Conservation (phyloP, 2,113 vertebrate genomes). For the Rhinoptilus africanus region DNA sequence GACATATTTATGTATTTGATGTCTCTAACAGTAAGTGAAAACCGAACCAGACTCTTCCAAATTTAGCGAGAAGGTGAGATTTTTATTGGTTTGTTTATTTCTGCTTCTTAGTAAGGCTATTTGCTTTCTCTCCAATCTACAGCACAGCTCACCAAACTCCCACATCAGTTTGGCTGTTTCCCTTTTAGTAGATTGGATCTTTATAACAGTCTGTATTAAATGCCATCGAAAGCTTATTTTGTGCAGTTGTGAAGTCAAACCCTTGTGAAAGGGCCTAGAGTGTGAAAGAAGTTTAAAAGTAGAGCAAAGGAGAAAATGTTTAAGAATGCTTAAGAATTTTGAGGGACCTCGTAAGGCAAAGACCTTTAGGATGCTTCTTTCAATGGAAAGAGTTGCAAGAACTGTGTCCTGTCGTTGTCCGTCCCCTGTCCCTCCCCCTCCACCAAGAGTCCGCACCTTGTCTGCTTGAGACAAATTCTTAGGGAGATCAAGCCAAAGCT, state of each 20-base stretch:
- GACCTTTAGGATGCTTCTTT: not conserved
- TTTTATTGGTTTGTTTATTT: not conserved
- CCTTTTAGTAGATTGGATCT: not conserved
- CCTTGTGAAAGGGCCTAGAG: not conserved
- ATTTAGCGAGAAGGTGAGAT: not conserved
- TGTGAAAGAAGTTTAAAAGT: not conserved
- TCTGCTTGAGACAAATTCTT: not conserved
- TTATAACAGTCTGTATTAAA: not conserved
- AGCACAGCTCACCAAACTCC: not conserved
- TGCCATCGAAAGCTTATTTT: not conserved
- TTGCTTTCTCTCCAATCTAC: not conserved
- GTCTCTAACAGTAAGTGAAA: not conserved
- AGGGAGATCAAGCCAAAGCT: not conserved
- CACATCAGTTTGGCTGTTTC: not conserved
- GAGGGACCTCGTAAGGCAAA: not conserved
- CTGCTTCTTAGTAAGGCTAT: not conserved
- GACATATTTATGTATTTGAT: not conserved
- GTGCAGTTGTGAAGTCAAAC: not conserved
- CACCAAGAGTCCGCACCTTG: too few species aligned
- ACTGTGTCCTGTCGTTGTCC: too few species aligned
- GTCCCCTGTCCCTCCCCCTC: too few species aligned
- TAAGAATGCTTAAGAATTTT: not conserved
- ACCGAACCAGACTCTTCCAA: not conserved
- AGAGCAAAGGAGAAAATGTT: not conserved
- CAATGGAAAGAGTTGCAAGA: not conserved